A percentile compares a stretch with the other conserved stretches of the same genome.
Conservation (phyloP, 37 sponge, comb jelly and placozoan species). For the Axinella damicornis region DNA sequence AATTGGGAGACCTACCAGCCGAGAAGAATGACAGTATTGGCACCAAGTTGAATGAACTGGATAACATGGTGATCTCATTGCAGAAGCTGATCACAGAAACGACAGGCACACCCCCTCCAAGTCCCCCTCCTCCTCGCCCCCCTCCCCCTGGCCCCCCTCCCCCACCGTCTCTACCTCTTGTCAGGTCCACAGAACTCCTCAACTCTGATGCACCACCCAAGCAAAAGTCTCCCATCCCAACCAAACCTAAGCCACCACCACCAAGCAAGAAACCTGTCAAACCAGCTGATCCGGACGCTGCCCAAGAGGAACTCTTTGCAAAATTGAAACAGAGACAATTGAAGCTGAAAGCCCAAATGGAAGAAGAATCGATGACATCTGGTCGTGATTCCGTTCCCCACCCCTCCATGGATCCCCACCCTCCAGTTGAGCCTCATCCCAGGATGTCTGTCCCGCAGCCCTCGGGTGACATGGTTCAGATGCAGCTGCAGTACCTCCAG, state of each 20-base stretch:
- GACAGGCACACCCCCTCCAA: not conserved
- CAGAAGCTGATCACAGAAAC: slow-evolving; percentile 10
- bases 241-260: slow-evolving; percentile 11
- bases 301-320: slow-evolving; percentile 18
- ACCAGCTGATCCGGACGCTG: not conserved
- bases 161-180: slow-evolving; percentile 10
- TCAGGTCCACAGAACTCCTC: not conserved
- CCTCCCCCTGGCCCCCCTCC: slow-evolving; percentile 9
- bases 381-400: too few relatives aligned
- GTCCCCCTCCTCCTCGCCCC: slow-evolving; percentile 11
- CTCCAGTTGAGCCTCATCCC: too few relatives aligned
- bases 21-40: not conserved
- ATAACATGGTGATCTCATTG: slow-evolving; percentile 21
- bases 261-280: too few relatives aligned
- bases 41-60: slow-evolving; percentile 34
- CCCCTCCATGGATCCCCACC: too few relatives aligned
- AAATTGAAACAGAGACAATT: slow-evolving; percentile 44
- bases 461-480: slow-evolving; percentile 21
- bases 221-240: slow-evolving; percentile 2
- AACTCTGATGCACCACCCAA: not conserved
- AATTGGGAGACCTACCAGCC: not conserved
- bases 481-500: slow-evolving; percentile 67
- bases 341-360: slow-evolving; percentile 13
- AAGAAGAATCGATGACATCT: not conserved
- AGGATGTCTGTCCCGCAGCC: too few relatives aligned